Conservation (phyloP, 2,888 invertebrate species). For the Drosophila pegasa region DNA sequence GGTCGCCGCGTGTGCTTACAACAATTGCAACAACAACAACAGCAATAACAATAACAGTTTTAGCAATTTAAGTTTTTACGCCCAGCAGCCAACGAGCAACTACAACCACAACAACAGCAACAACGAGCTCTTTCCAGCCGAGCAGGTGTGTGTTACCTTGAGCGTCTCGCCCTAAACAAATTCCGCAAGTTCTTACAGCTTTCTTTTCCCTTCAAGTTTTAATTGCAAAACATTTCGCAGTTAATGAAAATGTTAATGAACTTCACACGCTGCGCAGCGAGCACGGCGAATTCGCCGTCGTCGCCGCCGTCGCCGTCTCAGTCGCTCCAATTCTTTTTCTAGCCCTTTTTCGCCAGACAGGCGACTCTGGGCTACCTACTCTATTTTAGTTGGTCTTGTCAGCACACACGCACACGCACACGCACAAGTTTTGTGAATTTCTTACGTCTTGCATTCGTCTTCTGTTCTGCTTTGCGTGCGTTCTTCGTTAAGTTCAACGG, state of each 20-base stretch:
- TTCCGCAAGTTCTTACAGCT: conserved; percentile 12
- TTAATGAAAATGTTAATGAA: conserved; percentile 84
- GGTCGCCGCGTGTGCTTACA: conserved; percentile 77
- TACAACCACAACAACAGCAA: conserved; percentile 39
- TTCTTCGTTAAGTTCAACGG: conserved; percentile 32
- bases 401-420: conserved; percentile 29
- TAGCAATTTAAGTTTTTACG: conserved; percentile 74
- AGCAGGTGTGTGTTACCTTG: conserved; percentile 73
- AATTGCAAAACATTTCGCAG: conserved; percentile 78
- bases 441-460: conserved; percentile 29
- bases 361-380: conserved; percentile 44
- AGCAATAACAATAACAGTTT: conserved; percentile 32
- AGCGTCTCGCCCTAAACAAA: conserved; percentile 9
- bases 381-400: conserved; percentile 56
- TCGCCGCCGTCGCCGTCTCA: not conserved
- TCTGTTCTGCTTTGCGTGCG: conserved; percentile 29
- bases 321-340: conserved; percentile 37
- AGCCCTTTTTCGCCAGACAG: conserved; percentile 52
- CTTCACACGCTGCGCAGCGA: conserved; percentile 76
- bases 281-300: conserved; percentile 46
- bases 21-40: conserved; percentile 64
- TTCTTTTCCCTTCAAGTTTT: conserved; percentile 21
- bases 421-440: conserved; percentile 53
- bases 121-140: conserved; percentile 80
- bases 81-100: conserved; percentile 53